A percentile compares a stretch with the other conserved stretches of the same genome.
These are phyloP conservation scores for Polylopha cassiicola DNA, from an alignment of 2,888 invertebrate species.

Conservation along the genomic window DNA sequence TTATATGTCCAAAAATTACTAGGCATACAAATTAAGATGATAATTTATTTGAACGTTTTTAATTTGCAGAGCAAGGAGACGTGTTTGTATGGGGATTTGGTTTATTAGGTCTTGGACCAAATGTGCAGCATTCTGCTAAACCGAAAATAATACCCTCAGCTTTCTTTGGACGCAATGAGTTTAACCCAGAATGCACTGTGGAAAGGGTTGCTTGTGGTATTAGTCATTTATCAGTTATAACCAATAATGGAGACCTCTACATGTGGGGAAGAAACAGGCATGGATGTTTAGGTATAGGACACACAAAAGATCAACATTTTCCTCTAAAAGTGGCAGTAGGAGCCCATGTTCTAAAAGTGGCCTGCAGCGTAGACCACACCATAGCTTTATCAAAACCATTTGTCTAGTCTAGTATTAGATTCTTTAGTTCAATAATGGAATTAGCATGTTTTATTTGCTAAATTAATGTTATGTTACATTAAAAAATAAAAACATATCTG, in stretches of 20 bases:
- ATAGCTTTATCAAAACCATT: conserved; percentile 86
- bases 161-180: conserved; percentile 91
- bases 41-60: conserved; percentile 20
- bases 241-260: conserved; percentile 88
- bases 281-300: conserved; percentile 90
- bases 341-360: conserved; percentile 83
- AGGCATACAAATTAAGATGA: background rate
- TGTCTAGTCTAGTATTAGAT: conserved; percentile 49
- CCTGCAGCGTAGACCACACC: conserved; percentile 92
- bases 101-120: conserved; percentile 91
- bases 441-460: conserved; percentile 2
- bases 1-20: too few relatives aligned
- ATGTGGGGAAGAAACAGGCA: conserved; percentile 94
- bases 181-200: conserved; percentile 83
- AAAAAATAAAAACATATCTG: background rate
- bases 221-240: conserved; percentile 86
- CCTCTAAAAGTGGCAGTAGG: conserved; percentile 90
- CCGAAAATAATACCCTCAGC: conserved; percentile 87
- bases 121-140: conserved; percentile 78
- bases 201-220: conserved; percentile 83
- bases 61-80: conserved; percentile 83
- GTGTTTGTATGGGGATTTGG: conserved; percentile 97
- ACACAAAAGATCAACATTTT: conserved; percentile 89
- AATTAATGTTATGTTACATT: conserved; percentile 9
- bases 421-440: conserved; percentile 22